Conservation (phyloP, 1,140 invertebrate species). For the Tenebrio molitor region DNA sequence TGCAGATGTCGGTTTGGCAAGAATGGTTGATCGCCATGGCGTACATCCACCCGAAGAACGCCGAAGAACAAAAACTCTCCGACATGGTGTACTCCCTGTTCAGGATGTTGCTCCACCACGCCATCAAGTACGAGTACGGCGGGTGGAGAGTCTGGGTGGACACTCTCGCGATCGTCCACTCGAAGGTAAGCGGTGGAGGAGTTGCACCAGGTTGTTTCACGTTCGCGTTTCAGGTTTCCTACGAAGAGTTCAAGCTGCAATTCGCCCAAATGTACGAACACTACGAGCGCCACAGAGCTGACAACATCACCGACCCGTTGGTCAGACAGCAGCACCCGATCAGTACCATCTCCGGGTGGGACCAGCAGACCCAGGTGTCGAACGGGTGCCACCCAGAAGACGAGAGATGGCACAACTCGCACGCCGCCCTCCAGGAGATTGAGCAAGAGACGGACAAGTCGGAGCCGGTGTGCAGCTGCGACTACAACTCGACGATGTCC, state of each 20-base stretch:
- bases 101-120: conserved; percentile 97
- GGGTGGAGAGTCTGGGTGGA: conserved; percentile 99
- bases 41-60: conserved; percentile 96
- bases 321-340: conserved; percentile 92
- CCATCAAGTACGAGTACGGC: conserved; percentile 99
- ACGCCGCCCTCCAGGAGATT: conserved; percentile 64
- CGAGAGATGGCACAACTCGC: conserved; percentile 67
- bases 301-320: conserved; percentile 95
- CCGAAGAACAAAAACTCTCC: conserved; percentile 95
- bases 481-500: conserved; percentile 71
- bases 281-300: conserved; percentile 92
- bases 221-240: conserved; percentile 78
- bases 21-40: conserved; percentile 99
- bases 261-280: conserved; percentile 98
- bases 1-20: conserved; percentile 99
- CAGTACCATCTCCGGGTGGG: conserved; percentile 96
- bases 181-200: conserved; percentile 80
- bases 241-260: conserved; percentile 96
- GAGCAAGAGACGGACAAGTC: conserved; percentile 69
- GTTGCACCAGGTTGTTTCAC: neutral
- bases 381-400: conserved; percentile 66
- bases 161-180: conserved; percentile 98
- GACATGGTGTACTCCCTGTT: conserved; percentile 99
- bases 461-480: conserved; percentile 70
- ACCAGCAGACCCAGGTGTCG: conserved; percentile 71